Evolutionary conservation across 2,797 vertebrate genomes (phyloP).

Genomic region (Hyperoplus immaculatus): DNA sequence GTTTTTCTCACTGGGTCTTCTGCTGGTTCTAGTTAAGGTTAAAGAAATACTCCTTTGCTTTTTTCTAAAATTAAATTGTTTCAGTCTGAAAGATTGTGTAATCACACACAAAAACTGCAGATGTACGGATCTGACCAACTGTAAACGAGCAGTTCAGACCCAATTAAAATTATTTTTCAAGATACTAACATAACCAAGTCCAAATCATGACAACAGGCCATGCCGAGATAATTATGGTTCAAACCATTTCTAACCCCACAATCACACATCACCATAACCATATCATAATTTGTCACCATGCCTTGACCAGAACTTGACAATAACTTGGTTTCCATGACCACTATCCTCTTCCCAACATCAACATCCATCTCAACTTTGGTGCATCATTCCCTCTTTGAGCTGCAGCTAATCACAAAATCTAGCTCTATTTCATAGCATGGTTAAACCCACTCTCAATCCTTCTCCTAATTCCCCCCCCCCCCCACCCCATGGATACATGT

Average conservation of each 20-base stretch:
- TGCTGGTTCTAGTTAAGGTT: constrained; percentile 23
- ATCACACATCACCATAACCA: constrained; percentile 8
- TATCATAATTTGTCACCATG: not conserved
- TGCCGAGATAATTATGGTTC: constrained; percentile 7
- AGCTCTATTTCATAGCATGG: not conserved
- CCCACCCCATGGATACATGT: not conserved
- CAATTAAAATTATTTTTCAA: not conserved
- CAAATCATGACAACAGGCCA: not conserved
- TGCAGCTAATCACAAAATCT: not conserved
- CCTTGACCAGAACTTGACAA: constrained; percentile 5
- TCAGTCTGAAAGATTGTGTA: constrained; percentile 11
- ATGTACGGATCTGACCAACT: not conserved
- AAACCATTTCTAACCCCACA: constrained; percentile 18
- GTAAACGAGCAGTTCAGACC: not conserved
- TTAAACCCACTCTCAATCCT: not conserved
- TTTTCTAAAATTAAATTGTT: constrained; percentile 29
- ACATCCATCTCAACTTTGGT: not conserved
- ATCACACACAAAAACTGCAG: constrained; percentile 8
- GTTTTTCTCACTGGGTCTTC: constrained; percentile 27
- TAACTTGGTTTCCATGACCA: not conserved
- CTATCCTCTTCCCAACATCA: constrained; percentile 8
- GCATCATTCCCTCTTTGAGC: not conserved
- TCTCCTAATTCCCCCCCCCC: not conserved
- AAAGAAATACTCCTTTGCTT: not conserved
- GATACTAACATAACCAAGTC: too few relatives aligned